phyloP scores from a whole-genome alignment of 1,140 invertebrate species.

The Neodiprion virginianus region DNA sequence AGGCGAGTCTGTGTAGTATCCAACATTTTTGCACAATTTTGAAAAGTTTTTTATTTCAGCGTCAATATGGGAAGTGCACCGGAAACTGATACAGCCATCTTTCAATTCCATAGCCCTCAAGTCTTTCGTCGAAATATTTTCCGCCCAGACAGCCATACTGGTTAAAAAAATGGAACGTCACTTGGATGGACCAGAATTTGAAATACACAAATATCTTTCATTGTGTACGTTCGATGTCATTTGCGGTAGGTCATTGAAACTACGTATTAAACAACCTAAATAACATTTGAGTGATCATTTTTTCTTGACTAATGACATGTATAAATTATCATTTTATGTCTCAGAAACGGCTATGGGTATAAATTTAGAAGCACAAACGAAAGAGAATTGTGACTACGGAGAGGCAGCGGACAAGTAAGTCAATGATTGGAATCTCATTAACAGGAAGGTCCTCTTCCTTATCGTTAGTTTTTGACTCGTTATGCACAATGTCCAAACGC shows the following conservation, averaged over 20 bases:
- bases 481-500: too few relatives aligned
- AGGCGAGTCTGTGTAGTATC: too few relatives aligned
- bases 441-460: too few relatives aligned
- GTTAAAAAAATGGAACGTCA: conserved; percentile 22
- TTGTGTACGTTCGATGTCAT: conserved; percentile 26
- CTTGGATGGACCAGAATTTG: conserved; percentile 23
- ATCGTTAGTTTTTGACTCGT: too few relatives aligned
- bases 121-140: conserved; percentile 29
- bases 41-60: too few relatives aligned
- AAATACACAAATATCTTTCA: conserved; percentile 22
- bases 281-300: not conserved
- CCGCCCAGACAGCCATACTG: conserved; percentile 19
- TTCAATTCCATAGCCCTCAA: conserved; percentile 32
- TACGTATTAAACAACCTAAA: not conserved
- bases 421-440: not conserved
- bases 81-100: conserved; percentile 27
- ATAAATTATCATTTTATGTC: not conserved
- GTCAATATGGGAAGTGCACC: conserved; percentile 28
- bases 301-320: not conserved
- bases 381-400: not conserved
- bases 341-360: conserved; percentile 29
- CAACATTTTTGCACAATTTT: too few relatives aligned
- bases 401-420: not conserved
- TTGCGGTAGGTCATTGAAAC: conserved; percentile 23
- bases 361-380: conserved; percentile 21